Conservation (phyloP, 92 coral and sea anemone species). For the Paragorgia papillata region DNA sequence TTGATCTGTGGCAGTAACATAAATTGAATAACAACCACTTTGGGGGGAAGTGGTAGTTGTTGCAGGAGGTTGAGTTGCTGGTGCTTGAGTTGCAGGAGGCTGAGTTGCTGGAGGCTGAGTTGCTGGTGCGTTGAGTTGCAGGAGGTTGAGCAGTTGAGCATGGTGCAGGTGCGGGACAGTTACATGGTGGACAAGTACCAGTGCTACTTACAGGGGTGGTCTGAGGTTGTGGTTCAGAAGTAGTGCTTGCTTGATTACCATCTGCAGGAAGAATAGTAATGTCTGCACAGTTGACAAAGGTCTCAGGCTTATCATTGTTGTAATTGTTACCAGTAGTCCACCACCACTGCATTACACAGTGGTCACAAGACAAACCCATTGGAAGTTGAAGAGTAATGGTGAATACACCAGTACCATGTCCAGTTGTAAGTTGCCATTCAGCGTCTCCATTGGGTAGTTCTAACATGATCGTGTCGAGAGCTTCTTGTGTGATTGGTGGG, state of each 20-base stretch:
- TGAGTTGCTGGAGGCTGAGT: conserved; percentile 22
- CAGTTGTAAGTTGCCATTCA: conserved; percentile 20
- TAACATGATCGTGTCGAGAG: conserved; percentile 63
- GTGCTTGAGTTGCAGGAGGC: conserved; percentile 20
- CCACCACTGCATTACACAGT: conserved; percentile 99
- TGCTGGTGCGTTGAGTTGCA: conserved; percentile 38
- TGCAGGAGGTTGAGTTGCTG: conserved; percentile 37
- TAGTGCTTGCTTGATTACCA: conserved; percentile 45
- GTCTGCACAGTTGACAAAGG: conserved; percentile 95
- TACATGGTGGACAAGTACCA: conserved; percentile 17
- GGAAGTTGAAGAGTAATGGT: conserved; percentile 67
- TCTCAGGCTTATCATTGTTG: conserved; percentile 80
- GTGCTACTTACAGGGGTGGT: background rate
- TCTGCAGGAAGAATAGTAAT: conserved; percentile 60
- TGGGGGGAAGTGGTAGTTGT: conserved; percentile 35
- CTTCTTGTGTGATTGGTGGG: conserved; percentile 75
- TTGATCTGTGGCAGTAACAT: conserved; percentile 47
- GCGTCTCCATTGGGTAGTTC: conserved; percentile 55
- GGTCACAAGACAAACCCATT: conserved; percentile 72
- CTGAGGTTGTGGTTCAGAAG: conserved; percentile 28
- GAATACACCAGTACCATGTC: conserved; percentile 28
- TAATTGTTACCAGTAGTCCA: conserved; percentile 83
- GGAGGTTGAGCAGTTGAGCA: no score
- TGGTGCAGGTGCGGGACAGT: conserved; percentile 7
- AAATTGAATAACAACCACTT: conserved; percentile 41